Evolutionary conservation across 2,797 vertebrate species (phyloP), one percentile per base, ranked within the genome.

Genomic region (Sebastes itinus): DNA sequence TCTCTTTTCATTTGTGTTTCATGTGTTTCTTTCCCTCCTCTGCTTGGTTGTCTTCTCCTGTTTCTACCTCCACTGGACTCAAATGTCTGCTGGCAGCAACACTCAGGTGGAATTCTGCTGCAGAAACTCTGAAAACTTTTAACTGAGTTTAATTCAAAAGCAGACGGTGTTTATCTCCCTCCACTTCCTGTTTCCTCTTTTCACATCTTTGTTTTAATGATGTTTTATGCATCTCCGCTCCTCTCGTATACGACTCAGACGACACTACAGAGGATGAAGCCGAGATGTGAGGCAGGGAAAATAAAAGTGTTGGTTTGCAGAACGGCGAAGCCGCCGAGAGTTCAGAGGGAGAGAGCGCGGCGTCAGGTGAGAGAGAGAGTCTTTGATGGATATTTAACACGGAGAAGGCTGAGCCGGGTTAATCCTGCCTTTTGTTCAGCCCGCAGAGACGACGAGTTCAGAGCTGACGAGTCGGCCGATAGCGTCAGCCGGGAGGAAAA

Each of bases 301-400:
- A 81, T 54, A 49, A 82, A 83, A 74, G 59, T n/a, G 61, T 78
- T 58, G 5, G 63, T 75, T 23, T 75, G 67, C 64, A 72, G 73
- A 54, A 46, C 1, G 11, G 9, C 1, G 71, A 42, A 49, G 70
- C 81, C 62, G 74, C 13, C 16, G 20, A 79, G 71, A 71, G 72
- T 67, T 82, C 25, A 70, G 61, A 28, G 22, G 14, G 65, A 49
- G 64, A 81, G 64, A 81, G 75, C 6, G 30, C 14, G 9, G 35
- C 23, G 28, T 82, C 80, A 80, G 71, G 83, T 80, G 69, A 75
- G 72, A 42, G 28, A 49, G 55, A 49, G 55, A 59, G 75, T 60
- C 73, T 89, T 82, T 88, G 90, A 90, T 90, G 87, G 87, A 89
- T 89, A 63, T 85, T 84, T 81, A 70, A 85, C 83, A 78, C 46